Evolutionary conservation across 2,888 invertebrate genomes (phyloP), one percentile per base, ranked within the genome.

Genomic region (Crepidodera aurea): DNA sequence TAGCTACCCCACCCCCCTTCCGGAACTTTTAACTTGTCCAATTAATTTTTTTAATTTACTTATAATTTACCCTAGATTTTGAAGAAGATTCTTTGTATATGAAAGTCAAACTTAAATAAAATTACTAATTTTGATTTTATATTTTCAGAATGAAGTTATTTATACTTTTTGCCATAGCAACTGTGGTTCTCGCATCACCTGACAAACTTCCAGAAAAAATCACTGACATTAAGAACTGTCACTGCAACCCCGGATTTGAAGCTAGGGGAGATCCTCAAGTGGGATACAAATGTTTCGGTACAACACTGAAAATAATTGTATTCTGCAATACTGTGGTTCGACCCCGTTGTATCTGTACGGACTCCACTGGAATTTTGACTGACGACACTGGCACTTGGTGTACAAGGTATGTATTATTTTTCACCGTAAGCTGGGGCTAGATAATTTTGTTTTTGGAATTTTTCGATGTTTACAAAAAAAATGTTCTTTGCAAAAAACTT

Each of bases 201-300:
- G 8, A 46, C 12, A 19, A 6, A 46, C 12, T 16, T 1, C 46
- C 15, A 2, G 19, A 27, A 27, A 54, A 39, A 29, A 48, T 64
- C n/a, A 57, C 42, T 2, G 32, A 64, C 16, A 29, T 46, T n/a
- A 18, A 40, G 1, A 39, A 63, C 27, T 68, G 68, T 22, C 60
- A 67, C 25, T 68, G 68, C 25, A 16, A 48, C 10, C 40, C 19
- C 10, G 59, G 54, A 4, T 68, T 50, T 44, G 50, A 55, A n/a
- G 48, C 60, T 2, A 39, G 25, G 12, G 39, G 10, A 10, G 12
- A 32, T 13, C 44, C 44, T 7, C 56, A 51, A 7, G 13, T 12
- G 0, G 56, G 60, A 8, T 67, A 66, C 4, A 51, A 56, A 32
- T 71, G 71, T 48, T 18, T 34, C 7, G 69, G 69, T n/a, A 54